Evolutionary conservation across 2,113 vertebrate species (phyloP).

Genomic region (Microtus oregoni): DNA sequence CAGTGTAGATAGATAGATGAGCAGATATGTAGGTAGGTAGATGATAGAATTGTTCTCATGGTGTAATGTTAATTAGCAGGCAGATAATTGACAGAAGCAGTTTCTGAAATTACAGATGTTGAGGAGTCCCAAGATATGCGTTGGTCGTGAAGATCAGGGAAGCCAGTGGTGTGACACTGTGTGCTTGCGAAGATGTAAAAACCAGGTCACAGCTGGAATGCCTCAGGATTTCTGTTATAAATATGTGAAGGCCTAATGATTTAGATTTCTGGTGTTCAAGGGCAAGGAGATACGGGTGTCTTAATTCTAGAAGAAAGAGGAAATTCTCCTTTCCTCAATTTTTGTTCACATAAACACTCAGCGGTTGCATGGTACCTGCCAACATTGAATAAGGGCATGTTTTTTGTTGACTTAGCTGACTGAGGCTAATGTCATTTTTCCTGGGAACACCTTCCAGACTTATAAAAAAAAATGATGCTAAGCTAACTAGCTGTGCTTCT

Average conservation of each 20-base stretch:
- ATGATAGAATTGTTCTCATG: neutral
- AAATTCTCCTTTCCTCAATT: neutral
- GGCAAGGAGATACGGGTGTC: neutral
- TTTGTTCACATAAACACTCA: neutral
- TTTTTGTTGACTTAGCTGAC: neutral
- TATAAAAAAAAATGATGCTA: neutral
- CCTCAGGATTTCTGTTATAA: neutral
- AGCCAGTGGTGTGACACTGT: neutral
- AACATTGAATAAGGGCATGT: neutral
- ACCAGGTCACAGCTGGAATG: neutral
- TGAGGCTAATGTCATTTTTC: neutral
- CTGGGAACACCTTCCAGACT: neutral
- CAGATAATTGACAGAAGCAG: neutral
- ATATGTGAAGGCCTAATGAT: neutral
- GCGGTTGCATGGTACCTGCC: neutral
- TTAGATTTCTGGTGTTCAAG: neutral
- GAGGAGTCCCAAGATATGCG: neutral
- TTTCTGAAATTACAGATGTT: neutral
- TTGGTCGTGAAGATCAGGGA: neutral
- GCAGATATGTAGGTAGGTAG: neutral
- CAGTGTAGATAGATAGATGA: neutral
- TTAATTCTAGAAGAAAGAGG: neutral
- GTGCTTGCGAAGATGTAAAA: neutral
- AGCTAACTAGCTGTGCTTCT: neutral
- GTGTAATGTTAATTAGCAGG: neutral